phyloP scores from a whole-genome alignment of 2,888 invertebrate species.

The Lamellibrachia satsuma region DNA sequence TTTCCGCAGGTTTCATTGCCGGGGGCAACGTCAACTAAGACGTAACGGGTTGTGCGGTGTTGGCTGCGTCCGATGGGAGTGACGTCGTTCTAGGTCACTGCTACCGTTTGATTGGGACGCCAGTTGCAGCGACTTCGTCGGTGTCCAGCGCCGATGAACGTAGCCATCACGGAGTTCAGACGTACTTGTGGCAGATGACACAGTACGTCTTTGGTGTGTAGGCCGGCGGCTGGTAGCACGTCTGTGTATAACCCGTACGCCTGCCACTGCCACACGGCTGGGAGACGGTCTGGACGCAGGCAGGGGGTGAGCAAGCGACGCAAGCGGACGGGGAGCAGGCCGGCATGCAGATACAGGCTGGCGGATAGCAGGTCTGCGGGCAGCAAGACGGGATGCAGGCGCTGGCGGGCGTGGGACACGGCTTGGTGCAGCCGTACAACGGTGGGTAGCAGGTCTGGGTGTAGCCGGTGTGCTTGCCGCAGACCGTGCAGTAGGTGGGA shows the following conservation, averaged over 20 bases:
- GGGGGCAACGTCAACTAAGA: not conserved
- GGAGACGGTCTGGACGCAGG: not conserved
- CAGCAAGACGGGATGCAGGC: not conserved
- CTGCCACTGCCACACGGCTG: not conserved
- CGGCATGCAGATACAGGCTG: not conserved
- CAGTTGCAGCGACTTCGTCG: not conserved
- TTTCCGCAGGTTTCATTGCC: not conserved
- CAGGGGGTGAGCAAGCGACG: not conserved
- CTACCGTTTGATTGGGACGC: not conserved
- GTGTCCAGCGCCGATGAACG: not conserved
- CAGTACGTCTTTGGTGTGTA: not conserved
- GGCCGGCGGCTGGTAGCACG: not conserved
- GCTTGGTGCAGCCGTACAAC: not conserved
- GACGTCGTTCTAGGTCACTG: not conserved
- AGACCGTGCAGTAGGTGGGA: not conserved
- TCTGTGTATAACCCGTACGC: not conserved
- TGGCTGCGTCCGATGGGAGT: no score
- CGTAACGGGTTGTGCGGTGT: not conserved
- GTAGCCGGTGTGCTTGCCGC: not conserved
- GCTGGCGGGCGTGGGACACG: not conserved
- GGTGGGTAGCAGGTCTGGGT: not conserved
- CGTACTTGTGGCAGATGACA: not conserved
- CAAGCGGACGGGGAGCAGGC: not conserved
- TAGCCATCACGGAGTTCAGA: not conserved
- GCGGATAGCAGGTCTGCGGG: not conserved